Evolutionary conservation across 2,888 invertebrate genomes (phyloP), one percentile per base, ranked within the genome.

Genomic region (Galerucella calmariensis): DNA sequence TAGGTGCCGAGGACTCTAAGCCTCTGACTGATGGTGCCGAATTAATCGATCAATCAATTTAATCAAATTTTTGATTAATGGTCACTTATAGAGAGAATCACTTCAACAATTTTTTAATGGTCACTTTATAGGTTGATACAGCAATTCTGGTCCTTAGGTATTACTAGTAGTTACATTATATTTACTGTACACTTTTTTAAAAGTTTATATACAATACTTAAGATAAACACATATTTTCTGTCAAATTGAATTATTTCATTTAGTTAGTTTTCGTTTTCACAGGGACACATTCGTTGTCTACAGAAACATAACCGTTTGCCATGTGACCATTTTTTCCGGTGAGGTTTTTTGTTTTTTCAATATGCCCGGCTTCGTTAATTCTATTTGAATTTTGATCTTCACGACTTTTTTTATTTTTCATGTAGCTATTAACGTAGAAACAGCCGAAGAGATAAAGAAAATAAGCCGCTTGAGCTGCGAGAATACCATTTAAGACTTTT

Each of bases 371-470:
- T 20, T 46, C 46, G 46, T 11, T 65, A 46, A 65, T 14, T 16
- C 24, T 16, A 12, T 65, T 65, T 12, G 63, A 16, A 46, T 46
- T 20, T 9, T 65, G 44, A 35, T n/a, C 62, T 14, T 35, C 14
- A 2, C 27, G n/a, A 11, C 2, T 10, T 46, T 65, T 75, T 72
- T 74, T 79, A 61, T 85, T 86, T 75, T 85, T 87, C 10, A 86
- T 88, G 84, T 95, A 95, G 79, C 90, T 92, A 74, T 89, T 89
- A 67, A 92, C 88, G 85, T 95, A 95, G 86, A 95, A 95, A 74
- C 91, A 90, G 53, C 93, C 93, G 81, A 95, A 95, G 87, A 95
- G 90, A 82, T 94, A 95, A 8, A 94, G 89, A 87, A 95, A 95
- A 65, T 93, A 88, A 0, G 90, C 87, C 6, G 94, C 91, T 83